Evolutionary conservation across 2,113 vertebrate genomes (phyloP).

Genomic region (Siniperca chuatsi): DNA sequence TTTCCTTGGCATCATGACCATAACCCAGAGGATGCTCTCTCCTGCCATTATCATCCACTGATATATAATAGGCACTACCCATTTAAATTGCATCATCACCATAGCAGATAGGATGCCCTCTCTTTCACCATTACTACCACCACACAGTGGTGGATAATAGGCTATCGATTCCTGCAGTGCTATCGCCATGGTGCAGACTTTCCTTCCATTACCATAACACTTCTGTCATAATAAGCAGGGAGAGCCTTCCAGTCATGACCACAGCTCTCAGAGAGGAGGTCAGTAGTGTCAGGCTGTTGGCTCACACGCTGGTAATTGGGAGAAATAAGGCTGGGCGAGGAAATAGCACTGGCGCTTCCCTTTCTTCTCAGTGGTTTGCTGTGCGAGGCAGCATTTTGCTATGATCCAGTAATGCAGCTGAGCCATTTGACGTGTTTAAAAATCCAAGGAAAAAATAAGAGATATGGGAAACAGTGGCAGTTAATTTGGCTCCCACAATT

Average conservation of each 20-base stretch:
- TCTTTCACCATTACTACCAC: slow-evolving; percentile 62
- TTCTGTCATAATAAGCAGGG: slow-evolving; percentile 71
- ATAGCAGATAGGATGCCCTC: slow-evolving; percentile 66
- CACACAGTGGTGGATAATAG: slow-evolving; percentile 70
- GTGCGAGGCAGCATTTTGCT: not conserved
- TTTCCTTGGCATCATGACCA: slow-evolving; percentile 35
- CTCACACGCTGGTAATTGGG: slow-evolving; percentile 71
- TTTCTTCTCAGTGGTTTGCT: slow-evolving; percentile 31
- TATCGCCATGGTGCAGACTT: slow-evolving; percentile 69
- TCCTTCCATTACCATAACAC: slow-evolving; percentile 72
- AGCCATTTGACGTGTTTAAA: slow-evolving; percentile 25
- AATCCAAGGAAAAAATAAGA: slow-evolving; percentile 20
- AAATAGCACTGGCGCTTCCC: slow-evolving; percentile 4
- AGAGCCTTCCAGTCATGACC: slow-evolving; percentile 68
- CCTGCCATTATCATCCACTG: slow-evolving; percentile 56
- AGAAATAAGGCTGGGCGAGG: slow-evolving; percentile 52
- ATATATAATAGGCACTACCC: slow-evolving; percentile 54
- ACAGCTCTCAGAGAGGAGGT: slow-evolving; percentile 64
- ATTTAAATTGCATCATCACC: slow-evolving; percentile 71
- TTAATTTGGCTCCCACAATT: slow-evolving; percentile 28
- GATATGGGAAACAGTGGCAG: slow-evolving; percentile 18
- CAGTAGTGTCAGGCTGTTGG: slow-evolving; percentile 65
- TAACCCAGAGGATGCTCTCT: slow-evolving; percentile 44
- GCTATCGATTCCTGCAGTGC: slow-evolving; percentile 63
- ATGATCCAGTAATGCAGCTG: slow-evolving; percentile 16